Evolutionary conservation across 2,888 invertebrate species (phyloP).

Genomic region (Drosophila phalerata): DNA sequence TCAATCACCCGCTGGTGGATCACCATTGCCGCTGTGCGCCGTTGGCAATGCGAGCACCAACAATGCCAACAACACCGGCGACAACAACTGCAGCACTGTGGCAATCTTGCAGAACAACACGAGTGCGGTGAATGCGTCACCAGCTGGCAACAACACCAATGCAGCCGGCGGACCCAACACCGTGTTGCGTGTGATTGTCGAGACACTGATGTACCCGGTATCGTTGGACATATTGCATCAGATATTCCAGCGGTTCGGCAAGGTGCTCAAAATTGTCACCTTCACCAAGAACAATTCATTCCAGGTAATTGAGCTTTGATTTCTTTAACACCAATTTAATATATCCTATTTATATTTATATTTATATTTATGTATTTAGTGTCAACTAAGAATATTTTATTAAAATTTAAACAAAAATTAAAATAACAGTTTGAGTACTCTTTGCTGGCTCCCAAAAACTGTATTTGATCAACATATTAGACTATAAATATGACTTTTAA

Average conservation of each 20-base stretch:
- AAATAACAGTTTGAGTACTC: too few relatives aligned
- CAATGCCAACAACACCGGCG: constrained; percentile 77
- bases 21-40: constrained; percentile 88
- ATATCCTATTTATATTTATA: too few relatives aligned
- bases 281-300: constrained; percentile 99
- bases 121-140: constrained; percentile 81
- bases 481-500: too few relatives aligned
- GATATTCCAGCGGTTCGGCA: constrained; percentile 99
- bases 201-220: constrained; percentile 99
- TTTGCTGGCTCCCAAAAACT: neutral
- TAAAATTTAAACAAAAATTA: too few relatives aligned
- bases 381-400: too few relatives aligned
- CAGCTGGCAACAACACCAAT: constrained; percentile 85
- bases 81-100: constrained; percentile 74
- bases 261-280: constrained; percentile 99
- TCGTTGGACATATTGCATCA: constrained; percentile 98
- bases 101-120: constrained; percentile 87
- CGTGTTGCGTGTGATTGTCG: constrained; percentile 98
- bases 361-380: too few relatives aligned
- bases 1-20: constrained; percentile 87
- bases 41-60: constrained; percentile 81
- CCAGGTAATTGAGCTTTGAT: constrained; percentile 82
- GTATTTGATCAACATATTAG: neutral
- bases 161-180: constrained; percentile 94
- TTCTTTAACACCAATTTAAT: neutral